Evolutionary conservation across 1,140 invertebrate species (phyloP), one percentile per base, ranked within the genome.

Genomic region (Lordiphosa clarofinis): DNA sequence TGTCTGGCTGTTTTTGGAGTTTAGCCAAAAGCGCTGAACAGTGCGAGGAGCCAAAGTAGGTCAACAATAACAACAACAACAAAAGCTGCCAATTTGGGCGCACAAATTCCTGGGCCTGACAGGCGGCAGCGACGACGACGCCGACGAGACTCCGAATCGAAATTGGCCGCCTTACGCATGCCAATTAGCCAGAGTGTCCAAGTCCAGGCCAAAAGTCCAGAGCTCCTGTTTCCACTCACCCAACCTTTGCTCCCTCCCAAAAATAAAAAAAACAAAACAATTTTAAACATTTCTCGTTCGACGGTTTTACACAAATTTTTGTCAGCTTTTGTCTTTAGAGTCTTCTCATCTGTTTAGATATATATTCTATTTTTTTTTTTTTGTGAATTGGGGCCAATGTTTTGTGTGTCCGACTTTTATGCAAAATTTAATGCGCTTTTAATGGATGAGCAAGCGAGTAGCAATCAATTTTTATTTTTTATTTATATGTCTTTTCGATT

Each of bases 1-100:
- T 69, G 65, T 10, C 13, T 50, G 56, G 60, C 63, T 84, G 67
- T 59, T 82, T 84, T 84, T 82, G 76, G 78, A 82, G 58, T 72
- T 78, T 54, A 65, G 76, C 78, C 76, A 79, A 74, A 74, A 79
- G 70, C 65, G 42, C 53, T 1, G 5, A 28, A 28, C 36, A 52
- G 40, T 59, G 55, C 64, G 55, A 68, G 70, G 75, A 71, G 71
- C 71, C 67, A 64, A 81, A 84, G 72, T 84, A 67, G 78, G 78
- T 84, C 78, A 81, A 35, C 8, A 52, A 52, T n/a, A 50, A 40
- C 54, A 60, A 55, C 44, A 66, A 49, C 73, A 56, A 75, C 76
- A 79, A 79, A 82, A 81, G 75, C 71, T 81, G 60, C 75, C 75
- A 79, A 79, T 79, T 79, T 81, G 75, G 75, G 75, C 72, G 55